Evolutionary conservation across 1,140 invertebrate species (phyloP).

Genomic region (Onthophagus taurus): DNA sequence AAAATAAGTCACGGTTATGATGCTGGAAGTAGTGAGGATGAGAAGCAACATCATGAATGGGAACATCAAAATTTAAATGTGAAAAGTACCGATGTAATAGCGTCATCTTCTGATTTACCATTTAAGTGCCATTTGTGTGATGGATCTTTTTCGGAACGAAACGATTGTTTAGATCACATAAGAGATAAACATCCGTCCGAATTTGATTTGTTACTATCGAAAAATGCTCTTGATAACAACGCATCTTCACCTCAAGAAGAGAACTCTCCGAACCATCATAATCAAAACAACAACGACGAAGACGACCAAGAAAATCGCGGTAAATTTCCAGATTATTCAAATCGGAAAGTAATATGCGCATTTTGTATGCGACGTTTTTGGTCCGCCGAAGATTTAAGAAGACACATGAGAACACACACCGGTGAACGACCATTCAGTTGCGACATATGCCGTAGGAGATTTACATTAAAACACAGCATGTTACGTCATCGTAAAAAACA

Average conservation of each 20-base stretch:
- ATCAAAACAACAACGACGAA: constrained; percentile 44
- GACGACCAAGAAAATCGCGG: constrained; percentile 49
- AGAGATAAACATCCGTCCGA: constrained; percentile 58
- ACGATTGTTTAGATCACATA: constrained; percentile 74
- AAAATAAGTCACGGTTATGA: constrained; percentile 37
- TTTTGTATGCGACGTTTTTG: constrained; percentile 88
- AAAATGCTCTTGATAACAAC: constrained; percentile 65
- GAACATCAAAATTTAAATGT: constrained; percentile 23
- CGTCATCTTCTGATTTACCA: constrained; percentile 53
- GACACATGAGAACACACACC: constrained; percentile 85
- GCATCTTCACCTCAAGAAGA: constrained; percentile 38
- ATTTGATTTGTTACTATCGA: constrained; percentile 65
- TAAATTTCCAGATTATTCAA: constrained; percentile 76
- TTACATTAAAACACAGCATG: constrained; percentile 92
- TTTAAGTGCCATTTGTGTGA: constrained; percentile 93
- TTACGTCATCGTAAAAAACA: constrained; percentile 83
- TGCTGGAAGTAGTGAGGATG: constrained; percentile 39
- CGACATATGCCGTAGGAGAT: constrained; percentile 69
- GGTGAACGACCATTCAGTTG: constrained; percentile 74
- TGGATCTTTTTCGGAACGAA: constrained; percentile 66
- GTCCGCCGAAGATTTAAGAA: constrained; percentile 84
- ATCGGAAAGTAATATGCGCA: constrained; percentile 82
- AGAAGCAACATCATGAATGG: constrained; percentile 31
- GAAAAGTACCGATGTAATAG: constrained; percentile 13
- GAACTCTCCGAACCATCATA: constrained; percentile 17